Base-by-base conservation (phyloP, 2,797 vertebrate genomes). In the Macrochelys suwanniensis region DNA sequence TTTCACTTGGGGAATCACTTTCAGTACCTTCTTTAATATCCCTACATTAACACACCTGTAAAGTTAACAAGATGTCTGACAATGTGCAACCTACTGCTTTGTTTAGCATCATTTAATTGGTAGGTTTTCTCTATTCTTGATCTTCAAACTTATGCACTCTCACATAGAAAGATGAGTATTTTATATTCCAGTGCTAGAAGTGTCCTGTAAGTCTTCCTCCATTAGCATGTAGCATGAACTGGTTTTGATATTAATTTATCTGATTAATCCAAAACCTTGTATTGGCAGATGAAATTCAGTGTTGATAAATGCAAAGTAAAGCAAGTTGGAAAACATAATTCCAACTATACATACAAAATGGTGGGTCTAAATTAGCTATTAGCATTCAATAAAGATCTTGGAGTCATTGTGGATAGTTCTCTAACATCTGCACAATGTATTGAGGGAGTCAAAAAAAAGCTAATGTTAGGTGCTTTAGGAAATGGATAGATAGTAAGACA, bases 61-160 rank as follows among this genome's bases (percentile, higher is more conserved):
- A 95, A 97, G 26, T 85, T 96, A 97, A 93, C 21, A 96, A 91
- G 53, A 51, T 76, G 4, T 86, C 50, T 95, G 77, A 95, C 71
- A 96, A 88, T 49, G 2, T 84, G 25, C 28, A 95, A 78, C 80
- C 9, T 85, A 21, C 26, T 94, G 49, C 12, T 97, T 96, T 96
- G 79, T 95, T 96, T 97, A 95, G 17, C 3, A 87, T 96, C 4
- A 77, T 90, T 94, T 97, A 96, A 88, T 59, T 96, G 84, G 61
- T 91, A 91, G 28, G n/a, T 92, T 96, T 90, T 45, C 50, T 91
- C 7, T 93, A 65, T 84, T 89, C 86, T 78, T 93, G 51, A 96
- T 95, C 80, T 92, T 77, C 71, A 83, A 68, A 16, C 15, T 95
- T 23, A 53, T n/a, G 28, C 80, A 65, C 53, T 76, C 37, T 92